Evolutionary conservation across 2,888 invertebrate genomes (phyloP).

Genomic region (Abrostola tripartita): DNA sequence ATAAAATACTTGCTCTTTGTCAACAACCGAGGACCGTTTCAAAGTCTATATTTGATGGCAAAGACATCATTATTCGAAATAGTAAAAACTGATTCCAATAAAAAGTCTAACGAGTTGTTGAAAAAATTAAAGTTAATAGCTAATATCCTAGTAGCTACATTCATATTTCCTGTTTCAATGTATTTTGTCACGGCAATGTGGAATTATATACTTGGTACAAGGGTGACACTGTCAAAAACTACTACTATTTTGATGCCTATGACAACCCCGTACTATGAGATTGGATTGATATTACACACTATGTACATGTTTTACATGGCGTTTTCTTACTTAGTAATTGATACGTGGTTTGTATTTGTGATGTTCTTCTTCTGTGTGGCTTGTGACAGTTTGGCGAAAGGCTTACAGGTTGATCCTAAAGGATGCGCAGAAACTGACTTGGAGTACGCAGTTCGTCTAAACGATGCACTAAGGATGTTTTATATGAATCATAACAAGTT

Average conservation of each 20-base stretch:
- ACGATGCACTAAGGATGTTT: conserved; percentile 64
- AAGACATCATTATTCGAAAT: conserved; percentile 65
- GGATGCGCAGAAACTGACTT: conserved; percentile 44
- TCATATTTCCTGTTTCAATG: conserved; percentile 59
- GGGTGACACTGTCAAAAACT: conserved; percentile 68
- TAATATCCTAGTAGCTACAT: conserved; percentile 50
- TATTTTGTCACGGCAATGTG: conserved; percentile 67
- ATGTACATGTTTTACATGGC: conserved; percentile 65
- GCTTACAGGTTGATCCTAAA: conserved; percentile 55
- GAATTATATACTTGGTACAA: conserved; percentile 65
- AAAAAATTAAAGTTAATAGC: conserved; percentile 57
- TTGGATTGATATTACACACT: conserved; percentile 69
- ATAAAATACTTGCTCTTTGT: conserved; percentile 67
- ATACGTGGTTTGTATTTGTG: conserved; percentile 74
- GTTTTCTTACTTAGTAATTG: conserved; percentile 62
- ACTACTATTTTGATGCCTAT: conserved; percentile 74
- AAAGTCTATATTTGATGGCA: conserved; percentile 62
- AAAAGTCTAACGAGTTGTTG: conserved; percentile 52
- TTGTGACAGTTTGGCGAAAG: conserved; percentile 61
- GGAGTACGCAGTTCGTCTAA: conserved; percentile 64
- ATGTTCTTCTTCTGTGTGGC: conserved; percentile 68
- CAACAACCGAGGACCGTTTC: conserved; percentile 58
- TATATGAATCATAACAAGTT: conserved; percentile 65
- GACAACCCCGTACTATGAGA: conserved; percentile 72
- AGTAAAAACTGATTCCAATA: conserved; percentile 55